These are phyloP conservation scores for Alosa alosa DNA, from an alignment of 2,113 vertebrate species.

Conservation along the genomic window DNA sequence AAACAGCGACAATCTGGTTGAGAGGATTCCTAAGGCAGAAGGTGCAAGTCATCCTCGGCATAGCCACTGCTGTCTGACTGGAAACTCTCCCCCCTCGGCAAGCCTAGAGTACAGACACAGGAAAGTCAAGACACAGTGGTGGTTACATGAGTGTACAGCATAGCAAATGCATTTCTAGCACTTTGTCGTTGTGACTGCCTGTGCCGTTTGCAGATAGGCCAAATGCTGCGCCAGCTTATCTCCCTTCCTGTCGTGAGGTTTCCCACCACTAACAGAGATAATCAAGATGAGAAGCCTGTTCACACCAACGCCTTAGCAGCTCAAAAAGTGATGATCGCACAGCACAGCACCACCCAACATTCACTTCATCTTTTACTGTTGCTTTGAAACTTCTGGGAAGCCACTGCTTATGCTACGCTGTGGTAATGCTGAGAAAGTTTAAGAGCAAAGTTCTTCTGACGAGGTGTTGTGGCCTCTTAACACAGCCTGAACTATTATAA, in stretches of 20 bases:
- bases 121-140: background rate
- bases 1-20: background rate
- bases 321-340: background rate
- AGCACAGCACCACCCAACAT: background rate
- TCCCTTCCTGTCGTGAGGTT: background rate
- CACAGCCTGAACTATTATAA: background rate
- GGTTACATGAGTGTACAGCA: background rate
- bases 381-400: background rate
- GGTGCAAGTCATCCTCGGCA: constrained; percentile 62
- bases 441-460: background rate
- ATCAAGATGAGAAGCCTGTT: background rate
- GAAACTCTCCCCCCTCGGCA: constrained; percentile 66
- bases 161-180: background rate
- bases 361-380: background rate
- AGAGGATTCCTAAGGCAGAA: background rate
- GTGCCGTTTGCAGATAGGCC: background rate
- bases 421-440: background rate
- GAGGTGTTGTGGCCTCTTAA: background rate
- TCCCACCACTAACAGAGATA: background rate
- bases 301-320: background rate
- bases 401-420: background rate
- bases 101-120: constrained; percentile 46
- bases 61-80: constrained; percentile 78
- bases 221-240: background rate
- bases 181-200: background rate